Conservation (phyloP, 2,797 vertebrate genomes). For the Myiothlypis coronata region DNA sequence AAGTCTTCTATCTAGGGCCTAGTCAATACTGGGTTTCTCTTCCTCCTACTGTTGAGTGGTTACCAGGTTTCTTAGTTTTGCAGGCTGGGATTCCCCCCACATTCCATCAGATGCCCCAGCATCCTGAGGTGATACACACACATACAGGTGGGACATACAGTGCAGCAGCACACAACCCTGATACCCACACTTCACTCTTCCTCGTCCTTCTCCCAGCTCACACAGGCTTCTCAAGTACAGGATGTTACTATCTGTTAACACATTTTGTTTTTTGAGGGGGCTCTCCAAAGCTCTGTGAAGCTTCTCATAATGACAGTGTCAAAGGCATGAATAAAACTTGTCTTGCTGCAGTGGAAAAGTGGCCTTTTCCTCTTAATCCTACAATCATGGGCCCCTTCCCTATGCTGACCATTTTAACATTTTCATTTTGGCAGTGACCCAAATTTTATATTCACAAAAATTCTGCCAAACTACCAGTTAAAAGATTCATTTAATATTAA, state of each 20-base stretch:
- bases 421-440: neutral
- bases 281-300: neutral
- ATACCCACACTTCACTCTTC: neutral
- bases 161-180: accelerated
- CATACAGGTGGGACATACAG: accelerated
- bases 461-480: neutral
- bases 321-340: neutral
- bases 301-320: neutral
- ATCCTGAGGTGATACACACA: neutral
- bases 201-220: neutral
- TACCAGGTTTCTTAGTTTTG: neutral
- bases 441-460: neutral
- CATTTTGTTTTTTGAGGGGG: accelerated
- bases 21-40: neutral
- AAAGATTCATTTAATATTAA: neutral
- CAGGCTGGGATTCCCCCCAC: neutral
- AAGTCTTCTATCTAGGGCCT: neutral
- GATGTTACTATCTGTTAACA: neutral
- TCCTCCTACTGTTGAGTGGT: neutral
- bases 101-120: neutral
- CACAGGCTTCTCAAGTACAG: neutral
- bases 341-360: neutral
- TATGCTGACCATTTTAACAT: neutral
- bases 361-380: neutral
- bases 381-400: neutral